Percentiles rank a stretch among this genome's conserved stretches.
Conservation (phyloP, 2,888 invertebrate genomes). For the Caenorhabditis sinica region DNA sequence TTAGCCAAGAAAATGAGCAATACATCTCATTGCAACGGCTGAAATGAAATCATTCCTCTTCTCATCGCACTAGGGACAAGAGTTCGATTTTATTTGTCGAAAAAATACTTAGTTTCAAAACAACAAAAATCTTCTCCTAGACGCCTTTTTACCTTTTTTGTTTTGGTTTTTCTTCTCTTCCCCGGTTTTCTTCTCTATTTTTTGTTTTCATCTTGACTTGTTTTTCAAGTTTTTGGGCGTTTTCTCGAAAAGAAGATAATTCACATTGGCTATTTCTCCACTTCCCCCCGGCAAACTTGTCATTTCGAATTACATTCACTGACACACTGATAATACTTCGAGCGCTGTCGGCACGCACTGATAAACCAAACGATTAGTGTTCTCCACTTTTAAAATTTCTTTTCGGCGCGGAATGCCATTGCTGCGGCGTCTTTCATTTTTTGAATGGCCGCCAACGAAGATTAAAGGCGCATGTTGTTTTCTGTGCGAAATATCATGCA, state of each 20-base stretch:
- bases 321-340: conserved; percentile 54
- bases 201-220: conserved; percentile 13
- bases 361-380: conserved; percentile 46
- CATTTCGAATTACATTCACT: conserved; percentile 37
- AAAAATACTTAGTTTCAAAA: background rate
- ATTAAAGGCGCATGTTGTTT: conserved; percentile 56
- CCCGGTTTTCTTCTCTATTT: no score
- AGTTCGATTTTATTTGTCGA: background rate
- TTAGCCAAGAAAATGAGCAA: background rate
- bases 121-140: background rate
- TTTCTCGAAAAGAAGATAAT: conserved; percentile 9
- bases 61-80: background rate
- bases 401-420: background rate
- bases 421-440: conserved; percentile 2
- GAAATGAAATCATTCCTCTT: background rate
- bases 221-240: conserved; percentile 15
- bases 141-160: background rate
- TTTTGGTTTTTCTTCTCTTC: conserved; percentile 9
- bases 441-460: conserved; percentile 29
- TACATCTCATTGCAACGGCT: background rate
- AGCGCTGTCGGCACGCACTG: conserved; percentile 35
- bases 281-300: conserved; percentile 12
- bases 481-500: conserved; percentile 28
- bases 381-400: conserved; percentile 15
- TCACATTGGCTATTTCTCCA: background rate